Evolutionary conservation across 2,888 invertebrate genomes (phyloP), one percentile per base, ranked within the genome.

Genomic region (Sesamia inferens): DNA sequence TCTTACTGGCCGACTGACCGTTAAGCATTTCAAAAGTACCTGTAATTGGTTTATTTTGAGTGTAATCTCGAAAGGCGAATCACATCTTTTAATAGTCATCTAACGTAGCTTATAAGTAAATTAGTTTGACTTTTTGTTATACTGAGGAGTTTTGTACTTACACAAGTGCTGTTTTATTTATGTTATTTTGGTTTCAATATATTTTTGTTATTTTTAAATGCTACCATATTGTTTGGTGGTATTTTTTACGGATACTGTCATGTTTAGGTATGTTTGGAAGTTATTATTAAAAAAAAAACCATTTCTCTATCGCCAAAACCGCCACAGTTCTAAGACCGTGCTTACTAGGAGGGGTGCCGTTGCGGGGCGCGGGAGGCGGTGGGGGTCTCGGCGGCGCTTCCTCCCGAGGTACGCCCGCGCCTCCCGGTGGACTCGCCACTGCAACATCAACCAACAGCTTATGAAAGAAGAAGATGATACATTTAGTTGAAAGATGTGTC

Each of bases 371-470:
- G 89, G 94, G 94, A 87, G 95, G 93, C 89, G 94, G 94, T 88
- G 94, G 95, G 77, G 95, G 95, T 87, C 94, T 94, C 76, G 94
- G 93, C 78, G 94, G 94, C 68, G 93, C 89, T 83, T 94, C 94
- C 89, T 96, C 95, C 71, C 94, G 93, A 79, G 94, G 93, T 87
- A 92, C 93, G 90, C 94, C 94, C 92, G 94, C 94, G 93, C 97
- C 94, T 93, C 98, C 98, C 87, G 98, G 98, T 85, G 98, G 98
- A 95, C 98, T 98, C 94, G 98, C 98, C 97, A 98, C 98, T 98
- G 97, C 74, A 97, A 97, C 92, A 92, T 92, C 90, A 94, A 92
- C 85, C 89, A 89, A 85, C 78, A 78, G 48, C 69, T 86, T 81
- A 85, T 70, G 58, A 79, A 78, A 78, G 67, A 78, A 78, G 67